Evolutionary conservation across 1,140 invertebrate genomes (phyloP).

Genomic region (Drosophila kanapiae): DNA sequence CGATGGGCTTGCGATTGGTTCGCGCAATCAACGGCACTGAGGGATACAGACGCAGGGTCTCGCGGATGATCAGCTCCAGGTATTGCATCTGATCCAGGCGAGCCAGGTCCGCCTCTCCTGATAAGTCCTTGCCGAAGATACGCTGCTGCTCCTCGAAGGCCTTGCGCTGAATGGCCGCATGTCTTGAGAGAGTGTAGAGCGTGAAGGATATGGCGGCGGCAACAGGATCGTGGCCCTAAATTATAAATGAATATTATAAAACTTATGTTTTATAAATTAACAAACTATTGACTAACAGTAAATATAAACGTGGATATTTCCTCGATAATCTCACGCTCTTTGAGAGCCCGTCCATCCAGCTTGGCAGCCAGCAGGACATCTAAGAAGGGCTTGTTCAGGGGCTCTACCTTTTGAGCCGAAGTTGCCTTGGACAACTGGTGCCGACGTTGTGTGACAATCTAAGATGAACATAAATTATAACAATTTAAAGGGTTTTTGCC

Average conservation of each 20-base stretch:
- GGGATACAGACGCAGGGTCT: conserved; percentile 89
- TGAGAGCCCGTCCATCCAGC: conserved; percentile 87
- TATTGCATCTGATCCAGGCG: conserved; percentile 88
- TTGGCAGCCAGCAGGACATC: conserved; percentile 77
- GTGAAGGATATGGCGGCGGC: conserved; percentile 74
- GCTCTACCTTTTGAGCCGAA: background rate
- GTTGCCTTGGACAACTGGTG: conserved; percentile 21
- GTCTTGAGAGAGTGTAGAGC: conserved; percentile 72
- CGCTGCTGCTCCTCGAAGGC: conserved; percentile 87
- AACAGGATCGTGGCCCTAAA: conserved; percentile 87
- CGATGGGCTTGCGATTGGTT: conserved; percentile 87
- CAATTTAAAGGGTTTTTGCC: background rate
- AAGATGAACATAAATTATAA: background rate
- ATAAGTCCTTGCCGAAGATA: conserved; percentile 85
- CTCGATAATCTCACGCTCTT: conserved; percentile 89
- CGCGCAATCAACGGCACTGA: conserved; percentile 90
- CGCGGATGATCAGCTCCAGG: conserved; percentile 90
- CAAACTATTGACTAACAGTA: conserved; percentile 86
- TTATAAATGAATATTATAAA: too few species aligned
- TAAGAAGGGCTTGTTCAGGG: conserved; percentile 58
- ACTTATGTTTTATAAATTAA: background rate
- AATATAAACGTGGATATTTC: conserved; percentile 92
- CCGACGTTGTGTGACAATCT: conserved; percentile 63
- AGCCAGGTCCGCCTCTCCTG: conserved; percentile 75
- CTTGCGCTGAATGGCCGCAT: conserved; percentile 86